Percentiles rank a stretch among this genome's conserved stretches.
Conservation (phyloP, 2,888 invertebrate species). For the Lasioglossum calceatum region DNA sequence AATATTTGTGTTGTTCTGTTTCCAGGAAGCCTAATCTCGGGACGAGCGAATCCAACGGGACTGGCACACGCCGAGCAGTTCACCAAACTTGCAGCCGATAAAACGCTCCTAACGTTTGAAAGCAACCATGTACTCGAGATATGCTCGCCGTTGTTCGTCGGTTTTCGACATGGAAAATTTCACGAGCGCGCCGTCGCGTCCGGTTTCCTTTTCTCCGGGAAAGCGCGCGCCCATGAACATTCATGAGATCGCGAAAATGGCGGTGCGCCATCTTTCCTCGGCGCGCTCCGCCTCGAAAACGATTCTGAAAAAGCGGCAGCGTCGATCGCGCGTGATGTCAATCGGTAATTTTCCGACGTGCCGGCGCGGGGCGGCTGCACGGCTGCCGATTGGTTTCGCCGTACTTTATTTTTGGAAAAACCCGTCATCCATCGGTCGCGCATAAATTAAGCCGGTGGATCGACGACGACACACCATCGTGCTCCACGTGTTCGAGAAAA, state of each 20-base stretch:
- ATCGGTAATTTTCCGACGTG: slow-evolving; percentile 59
- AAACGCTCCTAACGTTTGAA: slow-evolving; percentile 30
- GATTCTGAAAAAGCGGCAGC: not conserved
- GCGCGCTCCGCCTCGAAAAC: slow-evolving; percentile 5
- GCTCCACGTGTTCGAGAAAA: slow-evolving; percentile 58
- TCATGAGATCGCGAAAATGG: slow-evolving; percentile 26
- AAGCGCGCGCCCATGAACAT: slow-evolving; percentile 23
- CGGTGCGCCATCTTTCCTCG: not conserved
- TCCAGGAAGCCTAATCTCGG: slow-evolving; percentile 19
- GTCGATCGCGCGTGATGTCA: slow-evolving; percentile 25
- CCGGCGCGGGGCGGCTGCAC: not conserved
- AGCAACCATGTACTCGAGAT: slow-evolving; percentile 20
- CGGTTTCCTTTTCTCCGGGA: not conserved
- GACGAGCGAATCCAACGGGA: slow-evolving; percentile 69
- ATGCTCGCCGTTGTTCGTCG: not conserved
- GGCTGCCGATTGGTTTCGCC: slow-evolving; percentile 21
- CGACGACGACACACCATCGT: not conserved
- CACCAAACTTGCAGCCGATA: slow-evolving; percentile 59
- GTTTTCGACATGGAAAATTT: slow-evolving; percentile 37
- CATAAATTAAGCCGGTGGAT: slow-evolving; percentile 48
- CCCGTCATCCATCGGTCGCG: slow-evolving; percentile 11
- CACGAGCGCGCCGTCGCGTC: not conserved
- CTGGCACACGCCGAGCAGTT: slow-evolving; percentile 54
- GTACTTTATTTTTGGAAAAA: slow-evolving; percentile 64
- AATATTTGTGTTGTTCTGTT: not conserved